phyloP scores from a whole-genome alignment of 1,140 invertebrate species.

The Bombus confusus region DNA sequence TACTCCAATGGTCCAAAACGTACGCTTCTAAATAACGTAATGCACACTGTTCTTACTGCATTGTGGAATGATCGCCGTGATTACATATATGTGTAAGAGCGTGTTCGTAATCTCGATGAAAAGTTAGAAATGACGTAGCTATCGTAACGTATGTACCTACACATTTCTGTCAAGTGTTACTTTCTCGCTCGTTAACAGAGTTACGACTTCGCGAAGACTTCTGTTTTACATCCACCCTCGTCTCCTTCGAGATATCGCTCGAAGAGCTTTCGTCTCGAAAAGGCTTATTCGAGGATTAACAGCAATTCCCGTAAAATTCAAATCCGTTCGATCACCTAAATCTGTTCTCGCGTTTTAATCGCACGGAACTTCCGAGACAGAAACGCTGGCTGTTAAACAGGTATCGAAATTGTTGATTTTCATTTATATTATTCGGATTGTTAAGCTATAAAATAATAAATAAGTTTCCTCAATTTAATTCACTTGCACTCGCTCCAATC shows the following conservation, averaged over 20 bases:
- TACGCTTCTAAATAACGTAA: background rate
- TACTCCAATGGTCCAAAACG: too few species aligned
- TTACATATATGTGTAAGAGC: too few species aligned
- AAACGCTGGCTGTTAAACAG: background rate
- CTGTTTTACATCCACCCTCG: background rate
- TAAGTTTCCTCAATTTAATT: background rate
- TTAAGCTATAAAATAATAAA: background rate
- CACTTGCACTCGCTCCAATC: background rate
- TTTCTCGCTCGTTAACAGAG: conserved; percentile 15
- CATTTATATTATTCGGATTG: background rate
- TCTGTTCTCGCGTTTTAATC: background rate
- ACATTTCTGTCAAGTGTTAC: background rate
- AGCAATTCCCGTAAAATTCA: background rate
- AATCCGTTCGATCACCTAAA: background rate
- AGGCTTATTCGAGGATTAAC: conserved; percentile 18
- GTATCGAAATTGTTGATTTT: background rate
- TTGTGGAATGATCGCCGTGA: too few species aligned
- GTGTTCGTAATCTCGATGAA: background rate
- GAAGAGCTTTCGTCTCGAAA: background rate
- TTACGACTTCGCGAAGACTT: conserved; percentile 14
- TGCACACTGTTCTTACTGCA: background rate
- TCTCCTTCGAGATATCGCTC: background rate
- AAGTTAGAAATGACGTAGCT: background rate
- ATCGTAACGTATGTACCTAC: background rate
- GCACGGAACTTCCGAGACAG: background rate